These are phyloP conservation scores for Pogoniulus pusillus DNA, from an alignment of 2,797 vertebrate genomes.

Conservation along the genomic window DNA sequence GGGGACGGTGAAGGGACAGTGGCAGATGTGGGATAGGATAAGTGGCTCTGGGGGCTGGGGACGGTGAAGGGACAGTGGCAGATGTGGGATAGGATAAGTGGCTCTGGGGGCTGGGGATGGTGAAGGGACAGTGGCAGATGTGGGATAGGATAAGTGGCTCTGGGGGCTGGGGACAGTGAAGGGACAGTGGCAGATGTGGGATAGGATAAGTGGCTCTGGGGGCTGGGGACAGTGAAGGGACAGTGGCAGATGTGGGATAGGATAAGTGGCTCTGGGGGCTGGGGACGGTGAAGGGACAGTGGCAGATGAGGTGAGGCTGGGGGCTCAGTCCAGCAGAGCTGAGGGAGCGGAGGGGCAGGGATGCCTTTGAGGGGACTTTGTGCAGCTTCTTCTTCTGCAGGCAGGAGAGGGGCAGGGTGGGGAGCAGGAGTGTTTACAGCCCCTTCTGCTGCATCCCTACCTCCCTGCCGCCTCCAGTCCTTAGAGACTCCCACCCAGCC, in stretches of 20 bases:
- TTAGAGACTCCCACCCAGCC: background rate
- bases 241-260: rapidly evolving
- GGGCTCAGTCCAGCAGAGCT: background rate
- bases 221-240: rapidly evolving
- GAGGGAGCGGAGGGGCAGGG: too few species aligned
- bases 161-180: background rate
- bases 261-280: rapidly evolving
- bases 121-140: rapidly evolving
- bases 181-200: rapidly evolving
- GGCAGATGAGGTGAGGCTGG: background rate
- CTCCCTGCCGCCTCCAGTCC: background rate
- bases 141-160: too few species aligned
- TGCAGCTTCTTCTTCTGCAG: background rate
- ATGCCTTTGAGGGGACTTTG: background rate
- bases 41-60: background rate
- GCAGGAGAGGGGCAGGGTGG: background rate
- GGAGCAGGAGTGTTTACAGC: background rate
- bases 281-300: rapidly evolving
- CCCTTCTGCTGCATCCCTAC: background rate
- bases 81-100: rapidly evolving
- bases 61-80: rapidly evolving
- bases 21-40: rapidly evolving
- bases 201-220: rapidly evolving
- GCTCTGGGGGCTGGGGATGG: background rate
- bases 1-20: rapidly evolving